Evolutionary conservation across 2,888 invertebrate species (phyloP), one percentile per base, ranked within the genome.

Genomic region (Anodontia alba): DNA sequence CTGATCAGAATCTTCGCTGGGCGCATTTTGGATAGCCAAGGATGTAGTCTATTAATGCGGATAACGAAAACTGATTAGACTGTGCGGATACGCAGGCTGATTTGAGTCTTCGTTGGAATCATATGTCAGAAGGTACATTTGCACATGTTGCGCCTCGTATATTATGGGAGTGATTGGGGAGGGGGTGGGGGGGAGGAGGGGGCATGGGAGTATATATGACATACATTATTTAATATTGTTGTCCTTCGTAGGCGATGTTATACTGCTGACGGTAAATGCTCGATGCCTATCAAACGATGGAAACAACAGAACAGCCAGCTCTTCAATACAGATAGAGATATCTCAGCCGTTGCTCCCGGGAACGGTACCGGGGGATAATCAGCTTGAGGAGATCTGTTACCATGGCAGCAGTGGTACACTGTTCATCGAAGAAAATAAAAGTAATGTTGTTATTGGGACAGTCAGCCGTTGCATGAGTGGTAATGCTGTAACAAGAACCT

Each of bases 371-470:
- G 42, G 31, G 0, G 71, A 71, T 2, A 54, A 43, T 1, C 26
- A 20, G 12, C n/a, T 70, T 5, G 42, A 66, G 8, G 68, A 69
- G 8, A 42, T 80, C 2, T 83, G 83, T 38, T 80, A 71, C n/a
- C 72, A 72, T 31, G 67, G 73, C 20, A 54, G 43, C 23, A 49
- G 36, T 20, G 49, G 68, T 23, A 46, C 42, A n/a, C 46, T 83
- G 8, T 49, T 7, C 46, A 67, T 80, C 5, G 83, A 83, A 43
- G 83, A 83, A 70, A 83, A 83, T 68, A 20, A 26, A 0, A 73
- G 62, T 17, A 68, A 80, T 38, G 36, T 80, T 1, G 51, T 66
- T 1, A n/a, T 83, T n/a, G 83, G 80, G 12, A 51, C 73, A 49
- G 26, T 83, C 1, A 77, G 73, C 36, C 74, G 75, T 7, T 83